Evolutionary conservation across 2,888 invertebrate species (phyloP).

Genomic region (Coelogynopora nodosa): DNA sequence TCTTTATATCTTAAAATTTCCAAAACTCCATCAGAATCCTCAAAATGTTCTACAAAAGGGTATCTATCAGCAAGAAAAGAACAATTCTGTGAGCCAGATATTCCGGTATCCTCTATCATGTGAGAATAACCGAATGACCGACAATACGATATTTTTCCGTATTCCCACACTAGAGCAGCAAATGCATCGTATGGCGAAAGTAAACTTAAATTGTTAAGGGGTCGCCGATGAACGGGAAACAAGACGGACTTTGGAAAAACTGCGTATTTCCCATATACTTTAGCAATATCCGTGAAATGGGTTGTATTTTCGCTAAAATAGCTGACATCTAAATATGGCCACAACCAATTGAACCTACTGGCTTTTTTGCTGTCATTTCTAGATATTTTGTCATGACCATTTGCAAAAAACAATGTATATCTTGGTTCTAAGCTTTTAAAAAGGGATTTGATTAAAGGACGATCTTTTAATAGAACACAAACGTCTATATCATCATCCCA

Average conservation of each 20-base stretch:
- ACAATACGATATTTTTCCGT: conserved; percentile 41
- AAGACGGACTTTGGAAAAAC: conserved; percentile 46
- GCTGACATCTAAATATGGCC: conserved; percentile 50
- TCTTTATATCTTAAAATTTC: conserved; percentile 30
- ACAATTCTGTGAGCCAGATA: neutral
- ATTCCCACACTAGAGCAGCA: conserved; percentile 45
- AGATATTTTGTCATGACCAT: conserved; percentile 46
- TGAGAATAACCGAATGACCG: conserved; percentile 47
- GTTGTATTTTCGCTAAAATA: conserved; percentile 48
- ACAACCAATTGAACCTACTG: conserved; percentile 47
- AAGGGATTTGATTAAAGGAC: neutral
- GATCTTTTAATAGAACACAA: conserved; percentile 30
- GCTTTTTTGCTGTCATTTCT: neutral
- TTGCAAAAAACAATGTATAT: conserved; percentile 20
- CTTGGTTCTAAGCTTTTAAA: neutral
- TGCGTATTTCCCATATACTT: conserved; percentile 40
- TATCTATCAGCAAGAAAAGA: neutral
- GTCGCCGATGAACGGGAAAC: conserved; percentile 49
- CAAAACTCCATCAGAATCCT: neutral
- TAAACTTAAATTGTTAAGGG: conserved; percentile 47
- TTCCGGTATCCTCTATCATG: conserved; percentile 41
- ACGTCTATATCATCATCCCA: conserved; percentile 50
- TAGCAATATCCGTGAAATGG: conserved; percentile 48
- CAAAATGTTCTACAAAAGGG: conserved; percentile 40
- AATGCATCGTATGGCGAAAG: conserved; percentile 48